Evolutionary conservation across 2,113 vertebrate genomes (phyloP).

Genomic region (Porphyrio hochstetteri): DNA sequence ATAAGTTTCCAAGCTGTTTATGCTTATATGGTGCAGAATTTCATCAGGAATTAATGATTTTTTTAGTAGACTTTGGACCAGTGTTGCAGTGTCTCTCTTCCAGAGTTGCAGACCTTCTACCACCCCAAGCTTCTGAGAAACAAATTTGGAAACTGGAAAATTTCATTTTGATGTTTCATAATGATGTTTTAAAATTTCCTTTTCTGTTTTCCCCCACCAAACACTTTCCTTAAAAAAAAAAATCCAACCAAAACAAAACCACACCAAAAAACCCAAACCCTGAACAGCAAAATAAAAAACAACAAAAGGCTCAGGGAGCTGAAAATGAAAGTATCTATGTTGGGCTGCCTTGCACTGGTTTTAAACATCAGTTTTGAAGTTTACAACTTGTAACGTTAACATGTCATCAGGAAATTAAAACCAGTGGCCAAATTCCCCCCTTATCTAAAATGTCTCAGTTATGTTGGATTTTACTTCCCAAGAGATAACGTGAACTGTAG

Average conservation of each 20-base stretch:
- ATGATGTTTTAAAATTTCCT: not conserved
- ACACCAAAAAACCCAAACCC: too few relatives aligned
- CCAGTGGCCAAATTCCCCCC: not conserved
- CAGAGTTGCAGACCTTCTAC: not conserved
- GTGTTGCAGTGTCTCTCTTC: not conserved
- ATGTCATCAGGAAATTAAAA: constrained; percentile 25
- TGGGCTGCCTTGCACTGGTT: not conserved
- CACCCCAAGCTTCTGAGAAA: not conserved
- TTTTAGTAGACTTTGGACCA: not conserved
- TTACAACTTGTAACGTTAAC: not conserved
- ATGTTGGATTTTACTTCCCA: not conserved
- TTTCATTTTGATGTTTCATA: not conserved
- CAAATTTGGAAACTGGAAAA: not conserved
- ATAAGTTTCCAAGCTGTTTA: not conserved
- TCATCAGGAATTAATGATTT: not conserved
- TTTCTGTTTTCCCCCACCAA: not conserved
- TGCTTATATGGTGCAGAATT: not conserved
- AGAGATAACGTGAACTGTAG: not conserved
- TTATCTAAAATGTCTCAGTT: not conserved
- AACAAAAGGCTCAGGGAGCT: not conserved
- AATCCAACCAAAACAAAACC: not conserved
- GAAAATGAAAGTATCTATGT: not conserved
- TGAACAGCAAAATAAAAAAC: too few relatives aligned
- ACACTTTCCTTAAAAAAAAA: not conserved
- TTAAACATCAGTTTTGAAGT: not conserved